Conservation (phyloP, 64 coral and sea anemone species). For the Dendrophyllia cribrosa region DNA sequence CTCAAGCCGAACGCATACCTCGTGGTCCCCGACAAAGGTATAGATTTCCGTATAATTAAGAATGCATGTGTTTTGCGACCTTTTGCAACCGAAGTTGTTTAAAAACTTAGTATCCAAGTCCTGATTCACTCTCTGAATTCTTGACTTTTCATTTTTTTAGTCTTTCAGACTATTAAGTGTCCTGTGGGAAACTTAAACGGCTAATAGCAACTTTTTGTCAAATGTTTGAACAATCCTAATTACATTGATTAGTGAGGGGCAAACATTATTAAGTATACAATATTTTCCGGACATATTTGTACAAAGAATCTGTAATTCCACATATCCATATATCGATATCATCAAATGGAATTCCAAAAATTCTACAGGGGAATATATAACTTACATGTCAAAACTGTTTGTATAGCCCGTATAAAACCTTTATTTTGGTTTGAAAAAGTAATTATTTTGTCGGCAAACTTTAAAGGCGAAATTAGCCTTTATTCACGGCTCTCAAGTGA, state of each 20-base stretch:
- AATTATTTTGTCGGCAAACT: slow-evolving; percentile 43
- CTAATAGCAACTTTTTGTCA: not conserved
- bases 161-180: no score
- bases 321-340: no score
- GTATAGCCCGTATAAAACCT: not conserved
- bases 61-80: slow-evolving; percentile 50
- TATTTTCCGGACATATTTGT: no score
- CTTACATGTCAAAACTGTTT: no score
- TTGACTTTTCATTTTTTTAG: no score
- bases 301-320: not conserved
- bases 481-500: slow-evolving; percentile 52
- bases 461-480: slow-evolving; percentile 49
- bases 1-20: no score
- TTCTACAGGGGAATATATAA: no score
- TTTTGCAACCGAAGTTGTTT: not conserved
- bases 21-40: slow-evolving; percentile 57
- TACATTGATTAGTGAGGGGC: not conserved
- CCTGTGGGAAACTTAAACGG: not conserved
- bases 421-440: slow-evolving; percentile 9
- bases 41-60: slow-evolving; percentile 65
- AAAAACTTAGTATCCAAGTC: no score
- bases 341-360: no score
- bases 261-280: no score
- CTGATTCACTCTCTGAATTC: no score
- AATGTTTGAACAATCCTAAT: slow-evolving; percentile 3